Conservation (phyloP, 2,797 vertebrate genomes). For the Furcifer pardalis region DNA sequence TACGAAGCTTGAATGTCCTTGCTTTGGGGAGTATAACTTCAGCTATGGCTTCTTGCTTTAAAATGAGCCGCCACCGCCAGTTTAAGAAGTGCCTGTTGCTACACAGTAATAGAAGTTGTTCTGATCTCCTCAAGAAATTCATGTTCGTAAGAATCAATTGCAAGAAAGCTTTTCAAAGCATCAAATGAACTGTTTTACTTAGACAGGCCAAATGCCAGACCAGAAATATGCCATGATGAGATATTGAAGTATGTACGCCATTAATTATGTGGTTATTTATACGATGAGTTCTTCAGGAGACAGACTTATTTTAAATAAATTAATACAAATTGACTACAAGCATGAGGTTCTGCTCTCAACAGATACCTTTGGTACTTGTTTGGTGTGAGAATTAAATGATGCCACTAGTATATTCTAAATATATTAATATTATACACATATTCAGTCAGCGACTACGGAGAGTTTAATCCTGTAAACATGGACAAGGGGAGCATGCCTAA, state of each 20-base stretch:
- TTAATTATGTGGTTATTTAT: constrained; percentile 49
- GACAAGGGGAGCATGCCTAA: neutral
- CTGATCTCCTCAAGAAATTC: neutral
- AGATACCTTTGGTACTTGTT: neutral
- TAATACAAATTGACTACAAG: neutral
- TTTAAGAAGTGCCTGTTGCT: neutral
- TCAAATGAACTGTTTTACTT: constrained; percentile 45
- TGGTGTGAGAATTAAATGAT: neutral
- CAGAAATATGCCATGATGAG: constrained; percentile 54
- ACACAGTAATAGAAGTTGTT: neutral
- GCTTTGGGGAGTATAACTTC: neutral
- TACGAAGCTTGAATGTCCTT: neutral
- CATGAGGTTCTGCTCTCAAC: neutral
- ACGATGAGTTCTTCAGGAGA: constrained; percentile 41
- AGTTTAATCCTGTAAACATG: neutral
- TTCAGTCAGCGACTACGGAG: neutral
- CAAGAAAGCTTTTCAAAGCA: constrained; percentile 7
- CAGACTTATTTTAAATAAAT: constrained; percentile 13
- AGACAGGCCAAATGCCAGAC: neutral
- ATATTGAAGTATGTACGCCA: constrained; percentile 46
- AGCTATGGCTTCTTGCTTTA: neutral
- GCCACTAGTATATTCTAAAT: too few relatives aligned
- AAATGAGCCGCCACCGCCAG: neutral
- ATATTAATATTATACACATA: too few relatives aligned
- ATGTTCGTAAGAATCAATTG: constrained; percentile 13